Evolutionary conservation across 2,113 vertebrate genomes (phyloP).

Genomic region (Cardinalis cardinalis): DNA sequence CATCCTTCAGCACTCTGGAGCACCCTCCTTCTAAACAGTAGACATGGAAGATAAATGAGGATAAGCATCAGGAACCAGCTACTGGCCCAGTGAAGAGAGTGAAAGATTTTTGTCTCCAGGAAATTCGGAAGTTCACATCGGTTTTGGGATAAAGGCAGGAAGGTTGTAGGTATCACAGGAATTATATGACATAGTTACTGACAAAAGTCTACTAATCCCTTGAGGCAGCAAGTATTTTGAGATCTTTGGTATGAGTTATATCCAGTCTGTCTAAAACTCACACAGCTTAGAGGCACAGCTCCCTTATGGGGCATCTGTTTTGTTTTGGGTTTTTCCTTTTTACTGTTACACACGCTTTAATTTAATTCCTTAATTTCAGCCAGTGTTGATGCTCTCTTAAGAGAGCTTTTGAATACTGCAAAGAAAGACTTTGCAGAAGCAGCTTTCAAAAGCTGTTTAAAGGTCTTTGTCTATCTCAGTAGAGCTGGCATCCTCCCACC

Average conservation of each 20-base stretch:
- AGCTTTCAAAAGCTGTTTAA: neutral
- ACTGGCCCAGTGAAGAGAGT: neutral
- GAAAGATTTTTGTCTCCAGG: neutral
- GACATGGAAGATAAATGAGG: neutral
- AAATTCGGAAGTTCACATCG: neutral
- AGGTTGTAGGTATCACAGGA: neutral
- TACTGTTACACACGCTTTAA: neutral
- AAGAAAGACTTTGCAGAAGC: neutral
- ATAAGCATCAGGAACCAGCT: neutral
- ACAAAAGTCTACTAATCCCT: neutral
- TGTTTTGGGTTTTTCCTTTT: neutral
- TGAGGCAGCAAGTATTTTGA: neutral
- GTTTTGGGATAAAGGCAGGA: neutral
- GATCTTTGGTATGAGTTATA: neutral
- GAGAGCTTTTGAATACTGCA: neutral
- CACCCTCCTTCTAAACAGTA: neutral
- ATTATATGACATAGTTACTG: neutral
- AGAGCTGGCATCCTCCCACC: neutral
- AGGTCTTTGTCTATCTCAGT: neutral
- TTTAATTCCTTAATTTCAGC: neutral
- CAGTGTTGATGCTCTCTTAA: neutral
- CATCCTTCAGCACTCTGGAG: neutral
- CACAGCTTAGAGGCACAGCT: neutral
- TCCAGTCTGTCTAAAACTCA: neutral
- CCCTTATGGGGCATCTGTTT: neutral